Conservation (phyloP, 2,888 invertebrate species). For the Agrochola lychnidis region DNA sequence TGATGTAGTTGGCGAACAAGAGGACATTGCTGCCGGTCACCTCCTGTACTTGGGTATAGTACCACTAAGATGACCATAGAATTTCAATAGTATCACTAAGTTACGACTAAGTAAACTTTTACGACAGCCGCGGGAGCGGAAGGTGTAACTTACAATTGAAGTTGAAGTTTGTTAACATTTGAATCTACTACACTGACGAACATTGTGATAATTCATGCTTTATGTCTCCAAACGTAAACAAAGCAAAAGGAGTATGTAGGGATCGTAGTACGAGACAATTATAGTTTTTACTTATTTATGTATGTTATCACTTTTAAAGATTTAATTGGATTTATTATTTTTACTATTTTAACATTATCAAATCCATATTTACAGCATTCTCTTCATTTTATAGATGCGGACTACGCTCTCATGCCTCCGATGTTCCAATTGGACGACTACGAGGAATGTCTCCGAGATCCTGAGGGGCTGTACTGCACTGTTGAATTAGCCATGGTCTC, state of each 20-base stretch:
- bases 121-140: not conserved
- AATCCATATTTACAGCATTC: not conserved
- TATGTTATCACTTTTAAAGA: no score
- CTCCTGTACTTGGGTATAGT: no score
- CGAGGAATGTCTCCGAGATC: slow-evolving; percentile 60
- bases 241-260: not conserved
- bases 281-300: not conserved
- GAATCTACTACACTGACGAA: not conserved
- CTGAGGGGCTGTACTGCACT: slow-evolving; percentile 66
- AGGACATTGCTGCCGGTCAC: no score
- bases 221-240: not conserved
- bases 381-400: slow-evolving; percentile 36
- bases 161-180: not conserved
- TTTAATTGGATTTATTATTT: no score
- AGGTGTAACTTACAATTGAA: not conserved
- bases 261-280: not conserved
- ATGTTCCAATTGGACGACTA: slow-evolving; percentile 67
- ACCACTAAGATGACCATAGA: no score
- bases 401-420: slow-evolving; percentile 69
- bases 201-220: not conserved
- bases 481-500: slow-evolving; percentile 61
- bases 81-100: no score
- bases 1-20: no score
- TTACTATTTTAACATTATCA: no score
- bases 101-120: no score